Percentiles rank a stretch among this genome's conserved stretches.
Conservation (phyloP, 2,797 vertebrate genomes). For the Pyrocephalus nanus region DNA sequence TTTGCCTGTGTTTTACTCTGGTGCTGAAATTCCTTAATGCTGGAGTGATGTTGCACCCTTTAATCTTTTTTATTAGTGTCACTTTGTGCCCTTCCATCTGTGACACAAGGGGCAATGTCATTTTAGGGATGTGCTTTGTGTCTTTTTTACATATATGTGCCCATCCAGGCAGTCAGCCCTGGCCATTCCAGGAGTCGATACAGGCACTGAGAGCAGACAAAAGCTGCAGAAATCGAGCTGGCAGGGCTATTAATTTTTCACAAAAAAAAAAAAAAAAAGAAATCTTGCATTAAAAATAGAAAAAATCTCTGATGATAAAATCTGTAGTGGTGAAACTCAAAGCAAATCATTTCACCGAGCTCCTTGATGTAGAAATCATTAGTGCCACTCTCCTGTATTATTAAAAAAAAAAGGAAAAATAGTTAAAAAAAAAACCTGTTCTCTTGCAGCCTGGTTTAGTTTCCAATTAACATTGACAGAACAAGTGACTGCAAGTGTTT, state of each 20-base stretch:
- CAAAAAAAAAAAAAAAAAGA: neutral
- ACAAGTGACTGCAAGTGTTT: conserved; percentile 40
- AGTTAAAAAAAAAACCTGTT: neutral
- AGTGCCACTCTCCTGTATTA: conserved; percentile 4
- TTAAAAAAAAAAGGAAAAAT: too few relatives aligned
- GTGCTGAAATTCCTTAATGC: neutral
- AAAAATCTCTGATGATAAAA: neutral
- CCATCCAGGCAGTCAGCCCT: neutral
- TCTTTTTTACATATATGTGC: neutral
- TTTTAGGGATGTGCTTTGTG: neutral
- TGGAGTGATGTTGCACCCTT: neutral
- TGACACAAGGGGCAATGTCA: neutral
- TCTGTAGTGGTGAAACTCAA: conserved; percentile 21
- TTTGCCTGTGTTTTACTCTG: neutral
- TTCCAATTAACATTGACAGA: conserved; percentile 30
- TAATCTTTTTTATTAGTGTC: neutral
- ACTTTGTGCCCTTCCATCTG: neutral
- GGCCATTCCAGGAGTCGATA: rapidly evolving
- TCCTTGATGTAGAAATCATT: conserved; percentile 46
- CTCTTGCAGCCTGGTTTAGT: neutral
- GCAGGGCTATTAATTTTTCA: conserved; percentile 7
- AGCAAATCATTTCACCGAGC: neutral
- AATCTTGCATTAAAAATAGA: conserved; percentile 37
- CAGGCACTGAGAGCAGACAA: neutral
- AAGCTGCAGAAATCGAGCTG: neutral